phyloP scores from a whole-genome alignment of 2,888 invertebrate genomes.

The Callosobruchus maculatus region DNA sequence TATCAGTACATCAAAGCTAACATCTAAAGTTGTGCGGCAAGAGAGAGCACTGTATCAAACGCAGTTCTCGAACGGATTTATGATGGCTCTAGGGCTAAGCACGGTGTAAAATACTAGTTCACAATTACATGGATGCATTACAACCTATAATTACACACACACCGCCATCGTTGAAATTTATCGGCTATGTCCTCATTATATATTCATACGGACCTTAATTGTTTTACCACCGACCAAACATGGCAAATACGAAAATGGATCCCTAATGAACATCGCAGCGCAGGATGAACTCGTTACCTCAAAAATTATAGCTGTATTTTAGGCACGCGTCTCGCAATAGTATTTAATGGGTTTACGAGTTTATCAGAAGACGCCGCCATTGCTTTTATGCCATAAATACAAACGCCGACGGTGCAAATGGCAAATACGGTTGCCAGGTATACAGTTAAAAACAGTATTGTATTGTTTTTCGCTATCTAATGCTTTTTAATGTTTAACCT shows the following conservation, averaged over 20 bases:
- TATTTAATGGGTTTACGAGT: not conserved
- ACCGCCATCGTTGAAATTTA: conserved; percentile 34
- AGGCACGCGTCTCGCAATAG: not conserved
- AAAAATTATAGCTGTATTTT: not conserved
- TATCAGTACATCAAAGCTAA: not conserved
- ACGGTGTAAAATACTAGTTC: conserved; percentile 30
- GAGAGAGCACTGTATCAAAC: conserved; percentile 6
- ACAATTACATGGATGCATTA: conserved; percentile 34
- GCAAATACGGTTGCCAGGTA: too few relatives aligned
- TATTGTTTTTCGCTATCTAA: too few relatives aligned
- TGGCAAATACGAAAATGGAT: not conserved
- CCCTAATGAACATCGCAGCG: not conserved
- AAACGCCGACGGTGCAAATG: too few relatives aligned
- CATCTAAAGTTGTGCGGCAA: not conserved
- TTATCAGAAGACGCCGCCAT: too few relatives aligned
- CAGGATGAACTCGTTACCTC: not conserved
- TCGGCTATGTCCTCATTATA: conserved; percentile 33
- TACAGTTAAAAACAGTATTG: too few relatives aligned
- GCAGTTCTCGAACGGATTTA: conserved; percentile 18
- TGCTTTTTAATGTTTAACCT: too few relatives aligned
- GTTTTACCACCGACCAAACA: conserved; percentile 27
- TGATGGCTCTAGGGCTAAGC: conserved; percentile 21
- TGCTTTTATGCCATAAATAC: too few relatives aligned
- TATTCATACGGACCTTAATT: conserved; percentile 35
- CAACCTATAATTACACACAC: conserved; percentile 33